Base-by-base conservation (phyloP, 2,113 vertebrate species). In the Carassius carassius region DNA sequence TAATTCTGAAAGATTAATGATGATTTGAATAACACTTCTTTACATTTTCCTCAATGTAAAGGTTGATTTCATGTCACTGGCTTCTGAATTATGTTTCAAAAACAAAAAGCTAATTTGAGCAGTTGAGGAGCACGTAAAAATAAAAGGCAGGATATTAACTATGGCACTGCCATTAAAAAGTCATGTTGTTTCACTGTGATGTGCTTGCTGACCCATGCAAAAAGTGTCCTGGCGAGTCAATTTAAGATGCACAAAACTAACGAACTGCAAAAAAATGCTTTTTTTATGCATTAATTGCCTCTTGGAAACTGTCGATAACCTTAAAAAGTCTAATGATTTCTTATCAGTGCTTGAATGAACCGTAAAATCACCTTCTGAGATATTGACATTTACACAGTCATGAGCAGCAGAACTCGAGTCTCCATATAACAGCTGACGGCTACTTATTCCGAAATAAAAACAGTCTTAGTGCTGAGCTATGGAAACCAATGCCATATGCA, bases 301-400 rank as follows among this genome's bases (percentile, higher is more conserved):
- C 87, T 92, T 90, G 73, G 47, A 92, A 92, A 90, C 91, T 89
- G 92, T 94, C 91, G 91, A 93, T 91, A 92, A 91, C 90, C 90
- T 94, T 94, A 90, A 94, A 95, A 86, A 94, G 87, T 92, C 84
- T 93, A 94, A 94, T 94, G 93, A 94, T 94, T 95, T 95, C 92
- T 95, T 89, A 93, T 93, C 83, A 88, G 92, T 90, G 91, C 91
- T 94, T 94, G 91, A 93, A 94, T 95, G 92, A 95, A 94, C 93
- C 90, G 77, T 92, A 94, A 94, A 95, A 94, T 90, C 94, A 92
- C 91, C 92, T 95, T 94, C 93, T 91, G 92, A 92, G 92, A 92
- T 96, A 94, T 93, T 95, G 95, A 96, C 92, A 94, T 94, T 95
- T 94, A 92, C 91, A 93, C 90, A 90, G 54, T 89, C 92, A 89